phyloP scores from a whole-genome alignment of 1,140 invertebrate genomes.

The Zaprionus tsacasi region DNA sequence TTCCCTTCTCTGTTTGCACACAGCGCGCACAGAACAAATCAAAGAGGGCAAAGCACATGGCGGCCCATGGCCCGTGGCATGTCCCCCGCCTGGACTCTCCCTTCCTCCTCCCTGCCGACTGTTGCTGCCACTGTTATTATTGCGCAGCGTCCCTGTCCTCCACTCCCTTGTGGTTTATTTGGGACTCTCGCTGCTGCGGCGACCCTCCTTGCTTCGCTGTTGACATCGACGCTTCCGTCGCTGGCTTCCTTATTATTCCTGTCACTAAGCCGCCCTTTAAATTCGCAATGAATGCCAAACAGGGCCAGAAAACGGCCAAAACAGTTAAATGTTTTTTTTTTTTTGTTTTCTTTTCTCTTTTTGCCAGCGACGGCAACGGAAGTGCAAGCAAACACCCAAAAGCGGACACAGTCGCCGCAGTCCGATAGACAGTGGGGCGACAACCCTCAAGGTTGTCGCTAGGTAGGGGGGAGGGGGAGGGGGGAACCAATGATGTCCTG shows the following conservation, averaged over 20 bases:
- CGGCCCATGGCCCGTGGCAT: neutral
- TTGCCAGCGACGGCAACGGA: slow-evolving; percentile 41
- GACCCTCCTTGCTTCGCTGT: slow-evolving; percentile 18
- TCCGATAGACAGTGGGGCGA: slow-evolving; percentile 3
- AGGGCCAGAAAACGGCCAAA: slow-evolving; percentile 45
- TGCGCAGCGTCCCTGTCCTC: slow-evolving; percentile 46
- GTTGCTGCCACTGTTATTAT: slow-evolving; percentile 25
- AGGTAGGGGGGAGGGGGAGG: neutral
- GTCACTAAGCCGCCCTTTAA: slow-evolving; percentile 81
- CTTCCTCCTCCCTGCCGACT: neutral
- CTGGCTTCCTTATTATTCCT: slow-evolving; percentile 81
- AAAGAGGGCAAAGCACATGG: slow-evolving; percentile 38
- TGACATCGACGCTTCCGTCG: slow-evolving; percentile 80
- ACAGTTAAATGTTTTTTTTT: slow-evolving; percentile 69
- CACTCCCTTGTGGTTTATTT: slow-evolving; percentile 71
- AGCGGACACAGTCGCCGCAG: neutral
- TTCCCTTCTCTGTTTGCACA: slow-evolving; percentile 59
- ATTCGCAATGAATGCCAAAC: slow-evolving; percentile 82
- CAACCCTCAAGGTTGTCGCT: slow-evolving; percentile 29
- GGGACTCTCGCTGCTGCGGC: slow-evolving; percentile 10
- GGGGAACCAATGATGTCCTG: slow-evolving; percentile 44
- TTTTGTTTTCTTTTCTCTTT: neutral
- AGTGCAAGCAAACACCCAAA: slow-evolving; percentile 68
- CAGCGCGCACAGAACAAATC: slow-evolving; percentile 66
- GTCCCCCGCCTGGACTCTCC: neutral